Percentiles rank a stretch among this genome's conserved stretches.
Conservation (phyloP, 2,113 vertebrate species). For the Tenrec ecaudatus region DNA sequence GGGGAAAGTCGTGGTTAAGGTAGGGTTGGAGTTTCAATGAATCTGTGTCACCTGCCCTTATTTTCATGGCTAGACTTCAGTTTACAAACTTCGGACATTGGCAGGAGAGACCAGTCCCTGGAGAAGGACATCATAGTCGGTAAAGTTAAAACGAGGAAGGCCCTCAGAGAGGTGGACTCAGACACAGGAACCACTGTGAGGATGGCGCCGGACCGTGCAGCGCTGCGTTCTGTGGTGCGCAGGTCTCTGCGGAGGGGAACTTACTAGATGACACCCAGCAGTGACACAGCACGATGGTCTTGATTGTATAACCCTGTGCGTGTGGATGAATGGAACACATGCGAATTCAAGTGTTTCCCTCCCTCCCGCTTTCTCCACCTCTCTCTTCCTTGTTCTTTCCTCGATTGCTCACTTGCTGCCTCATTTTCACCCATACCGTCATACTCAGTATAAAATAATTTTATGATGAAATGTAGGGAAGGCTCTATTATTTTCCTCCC, state of each 20-base stretch:
- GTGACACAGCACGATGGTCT: slow-evolving; percentile 69
- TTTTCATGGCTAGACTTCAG: slow-evolving; percentile 54
- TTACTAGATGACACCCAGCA: not conserved
- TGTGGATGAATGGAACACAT: not conserved
- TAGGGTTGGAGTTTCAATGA: slow-evolving; percentile 60
- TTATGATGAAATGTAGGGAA: not conserved
- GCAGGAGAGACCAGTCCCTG: too few species aligned
- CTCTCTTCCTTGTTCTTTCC: not conserved
- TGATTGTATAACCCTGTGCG: slow-evolving; percentile 16
- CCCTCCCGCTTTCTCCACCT: not conserved
- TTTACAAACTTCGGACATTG: too few species aligned
- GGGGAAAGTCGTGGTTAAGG: slow-evolving; percentile 68
- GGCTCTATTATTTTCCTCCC: not conserved
- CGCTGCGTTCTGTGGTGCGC: too few species aligned
- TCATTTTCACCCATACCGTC: not conserved
- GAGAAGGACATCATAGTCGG: too few species aligned
- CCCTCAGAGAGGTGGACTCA: too few species aligned
- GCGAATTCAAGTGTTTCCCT: not conserved
- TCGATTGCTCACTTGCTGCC: not conserved
- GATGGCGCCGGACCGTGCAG: too few species aligned
- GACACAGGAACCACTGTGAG: too few species aligned
- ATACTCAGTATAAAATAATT: not conserved
- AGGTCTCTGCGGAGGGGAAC: too few species aligned
- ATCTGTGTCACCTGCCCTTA: slow-evolving; percentile 52
- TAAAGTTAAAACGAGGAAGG: too few species aligned